Evolutionary conservation across 1,140 invertebrate species (phyloP).

Genomic region (Drosophila setifemur): DNA sequence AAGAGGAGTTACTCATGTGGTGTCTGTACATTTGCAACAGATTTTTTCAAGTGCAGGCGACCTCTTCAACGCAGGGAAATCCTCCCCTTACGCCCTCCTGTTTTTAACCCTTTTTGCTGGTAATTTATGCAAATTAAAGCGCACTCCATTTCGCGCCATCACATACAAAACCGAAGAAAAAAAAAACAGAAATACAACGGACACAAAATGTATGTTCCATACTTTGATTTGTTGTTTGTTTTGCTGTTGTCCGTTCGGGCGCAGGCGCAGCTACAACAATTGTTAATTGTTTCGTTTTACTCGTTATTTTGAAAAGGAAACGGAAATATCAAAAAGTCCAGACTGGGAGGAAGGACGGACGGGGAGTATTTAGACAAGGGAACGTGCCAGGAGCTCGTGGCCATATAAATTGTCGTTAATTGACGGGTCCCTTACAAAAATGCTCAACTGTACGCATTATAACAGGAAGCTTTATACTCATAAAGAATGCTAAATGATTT

Average conservation of each 20-base stretch:
- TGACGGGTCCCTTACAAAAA: slow-evolving; percentile 50
- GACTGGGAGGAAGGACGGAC: slow-evolving; percentile 17
- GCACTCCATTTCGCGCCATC: slow-evolving; percentile 77
- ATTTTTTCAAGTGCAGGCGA: slow-evolving; percentile 61
- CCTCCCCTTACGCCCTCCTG: slow-evolving; percentile 28
- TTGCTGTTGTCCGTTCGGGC: slow-evolving; percentile 64
- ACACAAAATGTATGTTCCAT: slow-evolving; percentile 30
- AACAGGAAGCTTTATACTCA: too few species aligned
- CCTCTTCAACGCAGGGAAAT: slow-evolving; percentile 55
- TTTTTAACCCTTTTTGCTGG: slow-evolving; percentile 51
- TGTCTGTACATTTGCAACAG: slow-evolving; percentile 73
- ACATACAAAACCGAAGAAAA: slow-evolving; percentile 21
- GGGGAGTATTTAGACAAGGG: slow-evolving; percentile 1
- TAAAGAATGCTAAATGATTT: too few species aligned
- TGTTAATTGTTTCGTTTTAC: slow-evolving; percentile 71
- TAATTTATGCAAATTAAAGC: slow-evolving; percentile 81
- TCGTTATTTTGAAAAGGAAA: slow-evolving; percentile 43
- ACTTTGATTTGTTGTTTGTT: slow-evolving; percentile 67
- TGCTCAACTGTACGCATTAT: slow-evolving; percentile 20
- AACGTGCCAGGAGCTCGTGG: slow-evolving; percentile 44
- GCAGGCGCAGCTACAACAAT: slow-evolving; percentile 73
- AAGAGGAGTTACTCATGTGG: slow-evolving; percentile 38
- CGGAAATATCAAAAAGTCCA: slow-evolving; percentile 33
- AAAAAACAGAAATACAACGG: slow-evolving; percentile 21
- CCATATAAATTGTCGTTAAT: slow-evolving; percentile 76